phyloP scores from a whole-genome alignment of 2,113 vertebrate species.

The Leuciscus idus region DNA sequence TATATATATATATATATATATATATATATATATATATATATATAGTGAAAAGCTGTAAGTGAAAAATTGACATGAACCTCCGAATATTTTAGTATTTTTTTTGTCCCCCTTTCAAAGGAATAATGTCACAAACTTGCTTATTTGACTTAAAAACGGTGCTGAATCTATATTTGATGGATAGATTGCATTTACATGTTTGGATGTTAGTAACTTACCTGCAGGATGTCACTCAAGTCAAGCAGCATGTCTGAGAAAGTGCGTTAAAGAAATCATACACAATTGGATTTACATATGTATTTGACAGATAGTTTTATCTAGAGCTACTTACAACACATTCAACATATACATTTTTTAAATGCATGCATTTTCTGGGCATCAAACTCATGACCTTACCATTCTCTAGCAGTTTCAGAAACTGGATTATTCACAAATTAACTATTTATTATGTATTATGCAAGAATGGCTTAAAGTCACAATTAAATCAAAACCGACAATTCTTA shows the following conservation, averaged over 20 bases:
- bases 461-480: background rate
- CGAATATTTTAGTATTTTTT: background rate
- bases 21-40: too few relatives aligned
- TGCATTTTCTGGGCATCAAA: background rate
- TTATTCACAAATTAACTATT: background rate
- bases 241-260: constrained; percentile 87
- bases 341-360: background rate
- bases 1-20: too few relatives aligned
- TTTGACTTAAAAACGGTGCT: too few relatives aligned
- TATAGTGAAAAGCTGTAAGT: background rate
- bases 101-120: background rate
- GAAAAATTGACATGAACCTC: background rate
- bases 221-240: constrained; percentile 93
- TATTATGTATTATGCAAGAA: background rate
- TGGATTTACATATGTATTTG: constrained; percentile 30
- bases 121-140: background rate
- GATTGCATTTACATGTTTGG: too few relatives aligned
- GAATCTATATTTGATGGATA: too few relatives aligned
- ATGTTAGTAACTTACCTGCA: constrained; percentile 82
- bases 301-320: background rate
- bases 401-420: background rate
- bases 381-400: background rate
- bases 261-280: constrained; percentile 44
- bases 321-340: background rate
- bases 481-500: too few relatives aligned